phyloP scores from a whole-genome alignment of 2,888 invertebrate genomes.

The Chydorus sphaericus region DNA sequence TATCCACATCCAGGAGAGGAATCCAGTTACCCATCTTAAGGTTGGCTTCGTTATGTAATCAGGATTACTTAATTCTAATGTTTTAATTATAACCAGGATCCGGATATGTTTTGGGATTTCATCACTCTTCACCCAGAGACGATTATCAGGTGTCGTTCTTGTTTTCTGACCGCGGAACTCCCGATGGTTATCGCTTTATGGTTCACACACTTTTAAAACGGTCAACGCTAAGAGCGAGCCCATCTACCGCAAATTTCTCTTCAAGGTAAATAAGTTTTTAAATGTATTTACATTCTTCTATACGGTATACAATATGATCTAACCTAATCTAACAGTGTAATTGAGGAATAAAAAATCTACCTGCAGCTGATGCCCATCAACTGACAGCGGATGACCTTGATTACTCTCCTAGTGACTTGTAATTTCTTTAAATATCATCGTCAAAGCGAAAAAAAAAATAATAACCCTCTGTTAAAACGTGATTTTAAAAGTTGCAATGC shows the following conservation, averaged over 20 bases:
- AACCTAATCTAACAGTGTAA: conserved; percentile 40
- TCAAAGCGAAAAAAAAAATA: too few relatives aligned
- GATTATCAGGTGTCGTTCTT: conserved; percentile 70
- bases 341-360: conserved; percentile 72
- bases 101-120: conserved; percentile 96
- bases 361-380: conserved; percentile 48
- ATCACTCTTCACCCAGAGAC: conserved; percentile 52
- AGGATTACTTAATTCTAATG: background rate
- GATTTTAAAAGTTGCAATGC: too few relatives aligned
- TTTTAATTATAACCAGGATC: conserved; percentile 38
- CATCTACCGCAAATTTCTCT: conserved; percentile 84
- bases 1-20: conserved; percentile 92
- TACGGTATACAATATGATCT: too few relatives aligned
- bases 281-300: too few relatives aligned
- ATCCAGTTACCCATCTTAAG: conserved; percentile 58
- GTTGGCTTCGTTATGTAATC: conserved; percentile 27
- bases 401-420: conserved; percentile 71
- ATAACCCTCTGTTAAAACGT: too few relatives aligned
- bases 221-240: conserved; percentile 56
- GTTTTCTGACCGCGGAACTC: conserved; percentile 84
- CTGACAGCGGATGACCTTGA: conserved; percentile 71
- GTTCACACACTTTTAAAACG: conserved; percentile 83
- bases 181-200: conserved; percentile 78
- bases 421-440: too few relatives aligned
- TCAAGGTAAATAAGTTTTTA: conserved; percentile 51